phyloP scores from a whole-genome alignment of 2,113 vertebrate genomes.

The Caretta caretta region DNA sequence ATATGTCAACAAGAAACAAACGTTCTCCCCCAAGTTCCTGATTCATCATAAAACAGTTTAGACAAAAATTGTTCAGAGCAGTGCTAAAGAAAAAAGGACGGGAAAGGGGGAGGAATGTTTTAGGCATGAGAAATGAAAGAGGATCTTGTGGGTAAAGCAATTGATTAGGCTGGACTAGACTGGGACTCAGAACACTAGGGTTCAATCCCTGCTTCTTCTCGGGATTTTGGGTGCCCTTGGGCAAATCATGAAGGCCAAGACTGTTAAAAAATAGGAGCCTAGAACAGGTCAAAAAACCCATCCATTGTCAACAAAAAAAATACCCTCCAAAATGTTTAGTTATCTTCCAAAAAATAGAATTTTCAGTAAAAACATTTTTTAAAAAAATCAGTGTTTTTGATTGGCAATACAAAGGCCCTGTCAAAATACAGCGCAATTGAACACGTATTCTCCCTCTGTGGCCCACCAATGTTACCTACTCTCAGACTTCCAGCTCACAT shows the following conservation, averaged over 20 bases:
- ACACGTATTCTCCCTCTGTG: background rate
- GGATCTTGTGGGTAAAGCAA: background rate
- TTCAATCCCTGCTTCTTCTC: background rate
- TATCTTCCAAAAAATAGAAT: background rate
- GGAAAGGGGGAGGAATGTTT: background rate
- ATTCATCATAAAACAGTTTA: background rate
- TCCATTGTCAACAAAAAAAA: background rate
- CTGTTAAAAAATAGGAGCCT: background rate
- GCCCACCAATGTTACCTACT: background rate
- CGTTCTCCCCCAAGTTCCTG: background rate
- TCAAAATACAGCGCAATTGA: background rate
- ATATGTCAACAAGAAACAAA: background rate
- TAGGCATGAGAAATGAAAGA: background rate
- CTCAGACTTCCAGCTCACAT: background rate
- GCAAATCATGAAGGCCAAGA: background rate
- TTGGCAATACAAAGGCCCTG: background rate
- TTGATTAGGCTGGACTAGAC: background rate
- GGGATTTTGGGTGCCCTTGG: background rate
- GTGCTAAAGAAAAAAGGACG: background rate
- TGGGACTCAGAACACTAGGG: background rate
- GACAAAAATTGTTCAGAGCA: too few species aligned
- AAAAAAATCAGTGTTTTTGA: background rate
- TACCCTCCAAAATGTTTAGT: background rate
- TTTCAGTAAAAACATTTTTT: background rate
- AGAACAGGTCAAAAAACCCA: background rate